These are phyloP conservation scores for Mormyrus iriodes DNA, from an alignment of 2,113 vertebrate genomes.

Conservation along the genomic window DNA sequence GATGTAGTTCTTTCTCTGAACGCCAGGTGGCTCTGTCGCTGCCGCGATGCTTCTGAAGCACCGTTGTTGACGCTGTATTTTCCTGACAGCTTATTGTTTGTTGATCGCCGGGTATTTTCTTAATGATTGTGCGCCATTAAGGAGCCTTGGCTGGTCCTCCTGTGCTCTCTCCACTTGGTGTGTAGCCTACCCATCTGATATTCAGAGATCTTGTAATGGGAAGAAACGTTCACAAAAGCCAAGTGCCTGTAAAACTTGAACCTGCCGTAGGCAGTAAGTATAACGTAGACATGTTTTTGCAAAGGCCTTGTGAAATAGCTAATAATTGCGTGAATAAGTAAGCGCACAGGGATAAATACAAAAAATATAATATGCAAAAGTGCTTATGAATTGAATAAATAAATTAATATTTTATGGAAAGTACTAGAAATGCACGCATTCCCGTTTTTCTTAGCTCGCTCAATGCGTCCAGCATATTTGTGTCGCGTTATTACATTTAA, in stretches of 20 bases:
- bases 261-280: background rate
- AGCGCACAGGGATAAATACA: background rate
- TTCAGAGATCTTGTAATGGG: background rate
- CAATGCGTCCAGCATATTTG: background rate
- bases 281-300: background rate
- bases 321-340: background rate
- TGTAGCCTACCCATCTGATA: background rate
- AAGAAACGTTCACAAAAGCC: background rate
- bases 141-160: background rate
- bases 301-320: background rate
- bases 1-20: conserved; percentile 13
- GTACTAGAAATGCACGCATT: background rate
- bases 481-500: background rate
- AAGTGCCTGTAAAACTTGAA: background rate
- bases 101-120: background rate
- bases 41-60: conserved; percentile 32
- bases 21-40: conserved; percentile 65
- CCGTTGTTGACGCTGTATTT: no score
- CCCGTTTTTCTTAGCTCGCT: background rate
- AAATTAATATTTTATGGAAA: background rate
- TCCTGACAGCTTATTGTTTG: background rate
- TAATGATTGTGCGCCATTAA: background rate
- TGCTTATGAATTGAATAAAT: background rate
- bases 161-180: background rate
- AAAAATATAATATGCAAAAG: background rate